A percentile compares a stretch with the other conserved stretches of the same genome.
Conservation (phyloP, 2,113 vertebrate species). For the Rhineura floridana region DNA sequence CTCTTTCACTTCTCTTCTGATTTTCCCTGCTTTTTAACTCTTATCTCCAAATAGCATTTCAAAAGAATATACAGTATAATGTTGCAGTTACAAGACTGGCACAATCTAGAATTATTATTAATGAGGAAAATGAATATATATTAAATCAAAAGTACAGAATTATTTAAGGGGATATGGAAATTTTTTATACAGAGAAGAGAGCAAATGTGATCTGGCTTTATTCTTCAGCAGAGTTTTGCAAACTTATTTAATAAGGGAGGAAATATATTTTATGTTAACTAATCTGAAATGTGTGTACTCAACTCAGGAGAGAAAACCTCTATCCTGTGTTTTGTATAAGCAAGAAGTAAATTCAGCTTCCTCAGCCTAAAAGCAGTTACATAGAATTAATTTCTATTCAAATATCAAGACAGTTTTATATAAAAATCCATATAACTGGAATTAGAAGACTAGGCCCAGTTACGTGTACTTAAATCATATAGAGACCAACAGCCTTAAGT, state of each 20-base stretch:
- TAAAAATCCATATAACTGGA: neutral
- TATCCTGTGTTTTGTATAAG: neutral
- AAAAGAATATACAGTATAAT: neutral
- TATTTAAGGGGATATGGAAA: conserved; percentile 4
- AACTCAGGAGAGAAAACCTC: neutral
- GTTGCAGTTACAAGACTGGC: neutral
- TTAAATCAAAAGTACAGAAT: neutral
- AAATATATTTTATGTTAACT: neutral
- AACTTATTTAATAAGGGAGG: neutral
- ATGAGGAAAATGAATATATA: neutral
- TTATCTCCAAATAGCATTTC: conserved; percentile 9
- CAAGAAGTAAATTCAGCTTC: neutral
- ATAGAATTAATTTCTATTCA: neutral
- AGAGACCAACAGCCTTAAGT: neutral
- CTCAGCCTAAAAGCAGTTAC: neutral
- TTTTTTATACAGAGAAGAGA: conserved; percentile 2
- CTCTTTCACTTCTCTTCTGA: neutral
- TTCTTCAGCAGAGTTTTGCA: neutral
- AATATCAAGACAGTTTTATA: neutral
- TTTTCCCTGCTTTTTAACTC: conserved; percentile 17
- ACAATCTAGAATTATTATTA: neutral
- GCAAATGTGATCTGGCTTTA: neutral
- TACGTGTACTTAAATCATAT: neutral
- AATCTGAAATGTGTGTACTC: neutral
- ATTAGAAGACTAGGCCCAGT: neutral